phyloP scores from a whole-genome alignment of 23 tunicate species.

The Corella eumyota region DNA sequence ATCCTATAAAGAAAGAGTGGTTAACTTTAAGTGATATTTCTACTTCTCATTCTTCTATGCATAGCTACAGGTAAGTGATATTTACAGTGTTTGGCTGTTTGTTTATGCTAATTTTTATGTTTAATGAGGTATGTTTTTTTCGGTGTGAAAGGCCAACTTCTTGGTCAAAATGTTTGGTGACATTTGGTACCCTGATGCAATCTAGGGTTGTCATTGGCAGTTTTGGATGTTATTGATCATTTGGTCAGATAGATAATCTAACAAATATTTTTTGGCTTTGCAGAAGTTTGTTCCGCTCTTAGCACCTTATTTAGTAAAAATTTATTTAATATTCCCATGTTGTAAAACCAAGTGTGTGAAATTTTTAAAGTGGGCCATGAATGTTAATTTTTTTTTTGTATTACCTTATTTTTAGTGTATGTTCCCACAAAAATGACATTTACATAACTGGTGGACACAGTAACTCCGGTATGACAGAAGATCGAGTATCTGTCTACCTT shows the following conservation, averaged over 20 bases:
- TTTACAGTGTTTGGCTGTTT: background rate
- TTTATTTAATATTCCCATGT: too few species aligned
- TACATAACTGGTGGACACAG: conserved; percentile 96
- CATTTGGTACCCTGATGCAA: too few species aligned
- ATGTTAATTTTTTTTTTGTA: too few species aligned
- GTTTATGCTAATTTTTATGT: background rate
- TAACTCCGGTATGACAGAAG: conserved; percentile 72
- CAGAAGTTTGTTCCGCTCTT: too few species aligned
- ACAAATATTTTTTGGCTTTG: too few species aligned
- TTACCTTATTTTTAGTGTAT: conserved; percentile 76
- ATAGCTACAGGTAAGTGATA: conserved; percentile 88
- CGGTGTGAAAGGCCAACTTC: background rate
- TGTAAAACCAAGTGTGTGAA: too few species aligned
- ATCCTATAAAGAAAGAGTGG: conserved; percentile 52
- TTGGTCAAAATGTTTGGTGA: too few species aligned
- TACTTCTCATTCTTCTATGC: conserved; percentile 69
- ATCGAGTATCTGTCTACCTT: conserved; percentile 66
- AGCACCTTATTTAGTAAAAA: too few species aligned
- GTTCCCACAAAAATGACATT: conserved; percentile 75
- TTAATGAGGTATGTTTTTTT: background rate
- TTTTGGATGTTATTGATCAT: too few species aligned
- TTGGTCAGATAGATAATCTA: too few species aligned
- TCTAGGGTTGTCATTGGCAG: too few species aligned
- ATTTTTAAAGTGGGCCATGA: too few species aligned
- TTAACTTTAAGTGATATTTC: conserved; percentile 50